Base-by-base conservation (phyloP, 2,113 vertebrate genomes). In the Ophthalmolycus amberensis region DNA sequence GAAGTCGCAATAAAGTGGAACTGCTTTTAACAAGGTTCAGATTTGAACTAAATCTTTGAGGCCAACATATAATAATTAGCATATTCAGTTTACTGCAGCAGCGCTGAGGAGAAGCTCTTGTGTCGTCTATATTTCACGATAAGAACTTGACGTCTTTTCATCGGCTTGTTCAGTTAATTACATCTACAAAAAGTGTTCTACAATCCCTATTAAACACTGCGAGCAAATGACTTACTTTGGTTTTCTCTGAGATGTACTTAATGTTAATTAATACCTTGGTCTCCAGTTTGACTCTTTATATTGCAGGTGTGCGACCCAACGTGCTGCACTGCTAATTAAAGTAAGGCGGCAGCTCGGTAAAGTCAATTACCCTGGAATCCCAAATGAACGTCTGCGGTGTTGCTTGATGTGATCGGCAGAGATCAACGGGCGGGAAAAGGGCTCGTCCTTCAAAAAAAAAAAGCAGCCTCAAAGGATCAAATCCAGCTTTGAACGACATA, bases 231-330 rank as follows among this genome's bases (percentile, higher is more conserved):
- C 70, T 87, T 60, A 59, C 83, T 86, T 73, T 75, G 84, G 91
- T 86, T 90, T 52, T 59, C 40, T 78, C 74, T 15, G 63, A 87
- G 90, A 92, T 79, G 80, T 83, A 72, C 76, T 83, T 84, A 72
- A 85, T 80, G 86, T 88, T 92, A 92, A 93, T 94, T 89, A 93
- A 93, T 88, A 86, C 63, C 67, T 83, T 4, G 5, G 74, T 86
- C 74, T 88, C 65, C 83, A 66, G 77, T 40, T 90, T 75, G 83
- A 83, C 75, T 88, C 77, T 71, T 65, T 68, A 54, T 71, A 48
- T 75, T 58, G 65, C 80, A 64, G 64, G 78, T 86, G 84, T 89
- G 82, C 71, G 80, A 78, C 70, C 0, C 27, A 74, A 85, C 70
- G 81, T 83, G 79, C 74, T 37, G 68, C 72, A 18, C 80, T 50